Percentiles rank a stretch among this genome's conserved stretches.
These are phyloP conservation scores for Calephelis virginiensis DNA, from an alignment of 1,140 invertebrate species.

Conservation along the genomic window DNA sequence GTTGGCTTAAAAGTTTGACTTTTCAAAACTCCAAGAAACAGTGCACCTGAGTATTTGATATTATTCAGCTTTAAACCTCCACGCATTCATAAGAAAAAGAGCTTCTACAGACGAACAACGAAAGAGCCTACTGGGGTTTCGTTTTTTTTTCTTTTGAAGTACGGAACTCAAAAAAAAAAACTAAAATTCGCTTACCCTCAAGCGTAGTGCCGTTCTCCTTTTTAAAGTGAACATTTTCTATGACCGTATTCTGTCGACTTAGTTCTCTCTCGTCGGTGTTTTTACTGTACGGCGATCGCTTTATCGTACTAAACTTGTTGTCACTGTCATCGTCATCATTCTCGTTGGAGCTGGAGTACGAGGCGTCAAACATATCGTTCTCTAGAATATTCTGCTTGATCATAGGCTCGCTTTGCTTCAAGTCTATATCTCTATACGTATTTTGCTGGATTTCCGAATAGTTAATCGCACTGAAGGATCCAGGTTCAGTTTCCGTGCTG, in stretches of 20 bases:
- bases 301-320: constrained; percentile 84
- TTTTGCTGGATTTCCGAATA: constrained; percentile 50
- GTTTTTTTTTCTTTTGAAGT: too few species aligned
- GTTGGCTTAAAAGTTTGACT: too few species aligned
- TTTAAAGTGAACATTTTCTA: constrained; percentile 73
- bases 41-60: too few species aligned
- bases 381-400: constrained; percentile 77
- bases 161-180: neutral
- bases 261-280: constrained; percentile 64
- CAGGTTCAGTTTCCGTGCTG: constrained; percentile 58
- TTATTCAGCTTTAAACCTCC: too few species aligned
- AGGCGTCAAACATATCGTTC: constrained; percentile 75
- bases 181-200: constrained; percentile 52
- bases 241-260: constrained; percentile 73
- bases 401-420: constrained; percentile 71
- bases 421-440: constrained; percentile 46
- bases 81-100: too few species aligned
- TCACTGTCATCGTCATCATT: constrained; percentile 80
- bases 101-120: too few species aligned
- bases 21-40: too few species aligned
- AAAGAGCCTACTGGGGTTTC: too few species aligned
- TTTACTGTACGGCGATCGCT: constrained; percentile 82
- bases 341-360: constrained; percentile 78
- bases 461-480: constrained; percentile 57
- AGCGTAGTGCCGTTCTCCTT: constrained; percentile 70